phyloP scores from a whole-genome alignment of 2,888 invertebrate species.

The Dione vanillae region DNA sequence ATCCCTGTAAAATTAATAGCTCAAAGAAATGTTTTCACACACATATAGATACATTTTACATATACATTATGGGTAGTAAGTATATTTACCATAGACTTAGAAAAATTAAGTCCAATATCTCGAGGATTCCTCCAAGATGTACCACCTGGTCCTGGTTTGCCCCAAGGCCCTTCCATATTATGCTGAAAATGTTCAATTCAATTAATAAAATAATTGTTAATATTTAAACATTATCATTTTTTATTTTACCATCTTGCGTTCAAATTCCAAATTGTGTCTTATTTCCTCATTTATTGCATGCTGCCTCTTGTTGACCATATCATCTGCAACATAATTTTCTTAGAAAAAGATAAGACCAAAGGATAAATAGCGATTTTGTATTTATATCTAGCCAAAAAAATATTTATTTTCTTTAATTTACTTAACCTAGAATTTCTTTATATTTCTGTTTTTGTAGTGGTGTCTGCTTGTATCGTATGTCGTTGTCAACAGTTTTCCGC shows the following conservation, averaged over 20 bases:
- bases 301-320: slow-evolving; percentile 83
- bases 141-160: slow-evolving; percentile 89
- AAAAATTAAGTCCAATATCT: slow-evolving; percentile 89
- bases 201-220: slow-evolving; percentile 43
- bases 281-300: slow-evolving; percentile 77
- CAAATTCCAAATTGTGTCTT: slow-evolving; percentile 73
- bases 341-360: slow-evolving; percentile 2
- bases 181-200: slow-evolving; percentile 57
- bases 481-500: slow-evolving; percentile 87
- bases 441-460: slow-evolving; percentile 82
- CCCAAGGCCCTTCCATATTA: slow-evolving; percentile 84
- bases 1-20: slow-evolving; percentile 61
- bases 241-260: slow-evolving; percentile 83
- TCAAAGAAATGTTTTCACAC: neutral
- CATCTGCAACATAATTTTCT: slow-evolving; percentile 74
- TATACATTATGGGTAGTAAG: neutral
- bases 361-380: neutral
- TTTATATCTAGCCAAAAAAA: neutral
- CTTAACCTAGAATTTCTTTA: slow-evolving; percentile 84
- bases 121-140: slow-evolving; percentile 89
- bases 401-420: neutral
- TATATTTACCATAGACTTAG: slow-evolving; percentile 88
- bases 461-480: slow-evolving; percentile 86
- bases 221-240: neutral
- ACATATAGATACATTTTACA: no score